Percentiles rank a stretch among this genome's conserved stretches.
Evolutionary conservation across 2,797 vertebrate species (phyloP).

Genomic region (Scyliorhinus canicula): DNA sequence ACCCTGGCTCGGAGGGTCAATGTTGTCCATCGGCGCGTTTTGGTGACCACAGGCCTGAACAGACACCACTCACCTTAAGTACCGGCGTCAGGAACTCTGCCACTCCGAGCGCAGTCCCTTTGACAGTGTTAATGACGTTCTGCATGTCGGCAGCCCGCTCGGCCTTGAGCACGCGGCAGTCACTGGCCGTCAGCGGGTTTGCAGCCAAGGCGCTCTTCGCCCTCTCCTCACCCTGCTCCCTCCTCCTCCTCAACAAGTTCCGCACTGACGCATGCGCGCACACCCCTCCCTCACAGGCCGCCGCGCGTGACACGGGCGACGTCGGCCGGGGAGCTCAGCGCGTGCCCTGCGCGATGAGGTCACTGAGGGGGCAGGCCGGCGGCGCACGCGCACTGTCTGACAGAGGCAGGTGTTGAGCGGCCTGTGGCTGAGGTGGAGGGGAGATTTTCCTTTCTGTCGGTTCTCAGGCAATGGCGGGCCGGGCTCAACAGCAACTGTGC

Average conservation of each 20-base stretch:
- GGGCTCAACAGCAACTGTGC: not conserved
- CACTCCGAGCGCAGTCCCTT: slow-evolving; percentile 84
- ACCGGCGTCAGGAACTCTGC: slow-evolving; percentile 88
- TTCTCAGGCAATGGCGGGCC: not conserved
- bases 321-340: slow-evolving; percentile 41
- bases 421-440: not conserved
- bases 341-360: slow-evolving; percentile 47
- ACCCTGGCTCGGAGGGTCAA: not conserved
- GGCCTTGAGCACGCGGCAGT: not conserved
- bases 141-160: slow-evolving; percentile 62
- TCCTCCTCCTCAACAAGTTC: not conserved
- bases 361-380: slow-evolving; percentile 43
- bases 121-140: slow-evolving; percentile 87
- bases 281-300: not conserved
- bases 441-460: too few species aligned
- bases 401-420: slow-evolving; percentile 39
- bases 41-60: not conserved
- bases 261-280: slow-evolving; percentile 22
- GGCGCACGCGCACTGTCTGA: slow-evolving; percentile 43
- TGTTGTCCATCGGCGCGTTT: not conserved
- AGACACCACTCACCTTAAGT: slow-evolving; percentile 70
- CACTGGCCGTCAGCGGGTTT: not conserved
- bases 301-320: not conserved
- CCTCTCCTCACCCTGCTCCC: not conserved
- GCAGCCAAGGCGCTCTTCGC: not conserved